phyloP scores from a whole-genome alignment of 1,140 invertebrate genomes.

The Colletes gigas region DNA sequence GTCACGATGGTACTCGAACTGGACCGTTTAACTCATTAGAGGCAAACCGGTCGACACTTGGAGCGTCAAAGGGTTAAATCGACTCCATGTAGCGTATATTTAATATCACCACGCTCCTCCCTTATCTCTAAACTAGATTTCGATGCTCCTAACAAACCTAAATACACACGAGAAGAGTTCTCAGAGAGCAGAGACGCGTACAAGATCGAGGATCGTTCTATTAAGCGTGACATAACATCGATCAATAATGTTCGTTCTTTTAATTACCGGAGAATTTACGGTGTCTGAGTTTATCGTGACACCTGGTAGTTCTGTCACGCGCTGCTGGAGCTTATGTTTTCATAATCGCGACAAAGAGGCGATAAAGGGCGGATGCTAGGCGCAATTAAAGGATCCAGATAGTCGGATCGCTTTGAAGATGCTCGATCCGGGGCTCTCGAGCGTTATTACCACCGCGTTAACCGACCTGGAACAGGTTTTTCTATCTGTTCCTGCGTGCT shows the following conservation, averaged over 20 bases:
- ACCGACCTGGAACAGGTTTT: conserved; percentile 19
- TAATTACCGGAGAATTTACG: not conserved
- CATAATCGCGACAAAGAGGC: not conserved
- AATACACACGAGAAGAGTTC: not conserved
- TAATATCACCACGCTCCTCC: not conserved
- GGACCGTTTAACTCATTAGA: not conserved
- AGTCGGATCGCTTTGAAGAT: not conserved
- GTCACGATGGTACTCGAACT: not conserved
- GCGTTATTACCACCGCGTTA: not conserved
- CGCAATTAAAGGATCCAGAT: conserved; percentile 1
- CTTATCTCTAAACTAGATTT: not conserved
- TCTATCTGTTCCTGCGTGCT: not conserved
- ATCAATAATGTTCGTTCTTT: not conserved
- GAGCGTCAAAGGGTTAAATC: not conserved
- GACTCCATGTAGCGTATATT: not conserved
- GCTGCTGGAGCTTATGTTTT: not conserved
- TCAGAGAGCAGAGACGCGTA: too few species aligned
- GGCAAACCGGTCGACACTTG: not conserved
- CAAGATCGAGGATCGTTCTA: too few species aligned
- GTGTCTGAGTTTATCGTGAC: not conserved
- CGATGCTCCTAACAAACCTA: not conserved
- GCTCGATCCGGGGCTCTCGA: not conserved
- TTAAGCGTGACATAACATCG: too few species aligned
- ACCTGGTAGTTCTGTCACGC: not conserved
- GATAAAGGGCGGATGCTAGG: not conserved